Conservation (phyloP, 2,113 vertebrate species). For the Butorides virescens region DNA sequence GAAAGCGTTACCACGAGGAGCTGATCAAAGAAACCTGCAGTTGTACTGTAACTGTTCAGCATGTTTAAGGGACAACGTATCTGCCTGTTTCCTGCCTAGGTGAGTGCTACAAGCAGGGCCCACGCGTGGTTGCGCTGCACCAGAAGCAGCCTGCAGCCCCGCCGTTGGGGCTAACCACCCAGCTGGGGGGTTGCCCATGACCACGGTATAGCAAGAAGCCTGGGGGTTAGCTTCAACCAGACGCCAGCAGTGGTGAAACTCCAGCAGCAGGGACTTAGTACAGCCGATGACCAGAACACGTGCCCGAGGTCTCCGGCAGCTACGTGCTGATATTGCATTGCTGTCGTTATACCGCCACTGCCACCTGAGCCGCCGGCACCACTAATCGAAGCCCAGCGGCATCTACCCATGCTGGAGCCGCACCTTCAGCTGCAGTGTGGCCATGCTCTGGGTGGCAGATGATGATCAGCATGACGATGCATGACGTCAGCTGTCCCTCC, state of each 20-base stretch:
- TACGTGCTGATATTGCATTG: not conserved
- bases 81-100: not conserved
- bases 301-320: not conserved
- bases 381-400: rapidly evolving
- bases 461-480: not conserved
- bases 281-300: not conserved
- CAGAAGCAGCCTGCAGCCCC: not conserved
- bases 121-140: rapidly evolving
- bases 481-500: not conserved
- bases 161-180: not conserved
- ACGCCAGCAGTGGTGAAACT: not conserved
- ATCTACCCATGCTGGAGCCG: not conserved
- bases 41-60: not conserved
- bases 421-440: not conserved
- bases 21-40: not conserved
- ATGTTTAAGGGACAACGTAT: not conserved
- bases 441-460: not conserved
- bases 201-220: not conserved
- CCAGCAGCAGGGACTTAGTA: not conserved
- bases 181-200: not conserved
- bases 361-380: rapidly evolving
- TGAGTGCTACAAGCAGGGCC: not conserved
- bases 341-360: not conserved
- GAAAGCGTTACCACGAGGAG: rapidly evolving
- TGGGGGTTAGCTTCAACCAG: not conserved